A percentile compares a stretch with the other conserved stretches of the same genome.
phyloP scores from a whole-genome alignment of 2,888 invertebrate genomes.

The Ptychoptera contaminata region DNA sequence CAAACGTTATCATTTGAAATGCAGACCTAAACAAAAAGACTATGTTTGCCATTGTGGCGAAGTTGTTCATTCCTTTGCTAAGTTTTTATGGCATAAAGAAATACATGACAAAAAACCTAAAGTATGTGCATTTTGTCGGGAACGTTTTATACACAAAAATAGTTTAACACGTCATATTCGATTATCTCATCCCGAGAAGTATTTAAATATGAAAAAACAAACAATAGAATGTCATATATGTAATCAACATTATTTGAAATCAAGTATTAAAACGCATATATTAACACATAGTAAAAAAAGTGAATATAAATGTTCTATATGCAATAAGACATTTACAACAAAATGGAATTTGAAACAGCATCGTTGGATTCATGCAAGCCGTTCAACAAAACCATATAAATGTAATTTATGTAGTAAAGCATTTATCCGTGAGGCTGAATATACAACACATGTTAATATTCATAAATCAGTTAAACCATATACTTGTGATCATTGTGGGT shows the following conservation, averaged over 20 bases:
- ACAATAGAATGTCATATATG: conserved; percentile 62
- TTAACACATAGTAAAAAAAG: conserved; percentile 57
- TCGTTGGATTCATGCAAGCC: conserved; percentile 75
- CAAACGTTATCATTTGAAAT: conserved; percentile 57
- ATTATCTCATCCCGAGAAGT: conserved; percentile 61
- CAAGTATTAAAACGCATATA: conserved; percentile 66
- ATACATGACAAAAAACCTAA: conserved; percentile 70
- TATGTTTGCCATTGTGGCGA: conserved; percentile 66
- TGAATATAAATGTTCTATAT: conserved; percentile 68
- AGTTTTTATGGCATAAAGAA: conserved; percentile 73
- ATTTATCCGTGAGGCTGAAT: conserved; percentile 66
- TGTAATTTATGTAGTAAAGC: conserved; percentile 72
- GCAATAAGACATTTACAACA: conserved; percentile 73
- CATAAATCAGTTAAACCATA: conserved; percentile 69
- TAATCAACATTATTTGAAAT: conserved; percentile 58
- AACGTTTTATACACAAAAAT: conserved; percentile 72
- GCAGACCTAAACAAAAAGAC: conserved; percentile 54
- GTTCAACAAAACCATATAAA: conserved; percentile 71
- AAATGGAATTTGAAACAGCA: conserved; percentile 83
- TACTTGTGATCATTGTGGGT: conserved; percentile 80
- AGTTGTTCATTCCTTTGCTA: conserved; percentile 67
- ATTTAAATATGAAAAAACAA: conserved; percentile 44
- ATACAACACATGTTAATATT: conserved; percentile 70
- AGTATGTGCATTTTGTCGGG: conserved; percentile 69
- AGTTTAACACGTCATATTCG: conserved; percentile 73